phyloP scores from a whole-genome alignment of 2,888 invertebrate genomes.

The Drosophila antonietae region DNA sequence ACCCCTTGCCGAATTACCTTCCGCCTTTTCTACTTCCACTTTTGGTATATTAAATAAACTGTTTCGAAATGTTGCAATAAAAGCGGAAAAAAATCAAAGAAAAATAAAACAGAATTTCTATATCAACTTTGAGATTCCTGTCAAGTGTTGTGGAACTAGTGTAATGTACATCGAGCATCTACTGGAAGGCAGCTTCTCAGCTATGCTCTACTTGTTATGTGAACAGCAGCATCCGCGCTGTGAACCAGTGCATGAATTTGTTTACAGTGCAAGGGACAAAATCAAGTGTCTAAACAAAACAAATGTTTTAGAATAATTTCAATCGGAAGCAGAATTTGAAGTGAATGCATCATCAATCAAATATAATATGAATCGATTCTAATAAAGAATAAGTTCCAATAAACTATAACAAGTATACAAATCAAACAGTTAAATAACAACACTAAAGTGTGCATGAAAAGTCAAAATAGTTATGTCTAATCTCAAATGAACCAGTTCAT shows the following conservation, averaged over 20 bases:
- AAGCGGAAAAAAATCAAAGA: conserved; percentile 27
- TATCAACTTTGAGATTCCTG: conserved; percentile 3
- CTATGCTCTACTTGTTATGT: conserved; percentile 45
- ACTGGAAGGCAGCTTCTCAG: conserved; percentile 22
- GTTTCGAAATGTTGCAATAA: conserved; percentile 40
- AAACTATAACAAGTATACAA: neutral
- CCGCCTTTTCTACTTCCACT: conserved; percentile 35
- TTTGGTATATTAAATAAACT: conserved; percentile 62
- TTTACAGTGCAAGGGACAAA: conserved; percentile 59
- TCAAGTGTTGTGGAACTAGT: conserved; percentile 33
- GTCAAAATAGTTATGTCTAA: neutral
- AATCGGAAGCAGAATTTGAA: neutral
- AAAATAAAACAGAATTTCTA: conserved; percentile 40
- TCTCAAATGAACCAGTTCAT: neutral
- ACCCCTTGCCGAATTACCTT: neutral
- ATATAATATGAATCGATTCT: neutral
- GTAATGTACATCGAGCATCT: neutral
- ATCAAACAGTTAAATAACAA: neutral
- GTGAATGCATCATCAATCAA: no score
- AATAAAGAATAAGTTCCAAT: neutral
- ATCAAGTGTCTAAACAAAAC: conserved; percentile 43
- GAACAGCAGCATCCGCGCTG: conserved; percentile 33
- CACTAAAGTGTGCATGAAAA: neutral
- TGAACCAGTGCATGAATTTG: conserved; percentile 55
- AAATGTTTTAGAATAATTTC: no score